These are phyloP conservation scores for Chunga burmeisteri DNA, from an alignment of 2,113 vertebrate species.

Conservation along the genomic window DNA sequence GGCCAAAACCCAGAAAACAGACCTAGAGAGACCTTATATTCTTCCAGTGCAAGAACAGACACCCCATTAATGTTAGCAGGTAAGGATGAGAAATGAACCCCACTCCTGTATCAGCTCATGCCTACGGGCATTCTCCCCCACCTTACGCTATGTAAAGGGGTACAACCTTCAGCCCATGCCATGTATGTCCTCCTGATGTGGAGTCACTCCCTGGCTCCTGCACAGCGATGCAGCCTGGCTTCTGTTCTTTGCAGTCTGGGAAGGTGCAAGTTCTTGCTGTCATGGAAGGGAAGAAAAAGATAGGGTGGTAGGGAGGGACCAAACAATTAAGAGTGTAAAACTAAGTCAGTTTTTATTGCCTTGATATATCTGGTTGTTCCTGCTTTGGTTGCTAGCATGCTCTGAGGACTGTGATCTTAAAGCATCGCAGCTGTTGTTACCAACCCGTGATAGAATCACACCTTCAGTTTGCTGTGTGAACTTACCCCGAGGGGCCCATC, in stretches of 20 bases:
- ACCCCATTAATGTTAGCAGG: neutral
- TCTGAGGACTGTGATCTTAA: neutral
- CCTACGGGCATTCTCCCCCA: neutral
- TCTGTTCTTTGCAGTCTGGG: neutral
- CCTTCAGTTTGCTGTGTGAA: neutral
- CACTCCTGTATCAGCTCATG: neutral
- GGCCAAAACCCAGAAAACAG: neutral
- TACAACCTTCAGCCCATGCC: neutral
- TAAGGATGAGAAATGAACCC: neutral
- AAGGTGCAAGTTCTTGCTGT: neutral
- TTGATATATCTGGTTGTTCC: neutral
- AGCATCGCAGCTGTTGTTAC: neutral
- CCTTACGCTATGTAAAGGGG: neutral
- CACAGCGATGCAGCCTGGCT: neutral
- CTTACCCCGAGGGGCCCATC: neutral
- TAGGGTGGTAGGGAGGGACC: neutral
- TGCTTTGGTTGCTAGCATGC: neutral
- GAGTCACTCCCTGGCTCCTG: neutral
- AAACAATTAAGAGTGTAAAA: neutral
- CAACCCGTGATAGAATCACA: neutral
- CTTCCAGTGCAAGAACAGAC: neutral
- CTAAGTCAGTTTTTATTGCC: neutral
- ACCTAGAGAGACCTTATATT: neutral
- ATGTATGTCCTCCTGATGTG: neutral
- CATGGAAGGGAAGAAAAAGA: neutral